Percentiles rank a stretch among this genome's conserved stretches.
Evolutionary conservation across 2,113 vertebrate genomes (phyloP).

Genomic region (Petromus typicus): DNA sequence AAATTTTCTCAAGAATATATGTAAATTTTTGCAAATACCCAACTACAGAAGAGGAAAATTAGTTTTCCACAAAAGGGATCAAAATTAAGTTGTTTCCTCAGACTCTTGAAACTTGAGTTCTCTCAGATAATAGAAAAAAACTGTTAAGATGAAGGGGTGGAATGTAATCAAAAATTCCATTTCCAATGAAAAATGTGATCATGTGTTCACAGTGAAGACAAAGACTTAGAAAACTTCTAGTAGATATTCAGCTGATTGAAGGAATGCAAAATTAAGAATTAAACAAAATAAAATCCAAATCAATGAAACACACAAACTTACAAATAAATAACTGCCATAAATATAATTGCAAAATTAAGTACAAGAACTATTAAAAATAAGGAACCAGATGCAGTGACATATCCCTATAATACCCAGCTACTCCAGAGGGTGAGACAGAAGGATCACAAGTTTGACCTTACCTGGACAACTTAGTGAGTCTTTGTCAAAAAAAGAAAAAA

Average conservation of each 20-base stretch:
- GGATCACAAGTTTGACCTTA: background rate
- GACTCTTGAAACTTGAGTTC: background rate
- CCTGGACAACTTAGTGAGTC: background rate
- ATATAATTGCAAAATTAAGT: background rate
- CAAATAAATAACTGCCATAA: background rate
- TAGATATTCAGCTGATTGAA: background rate
- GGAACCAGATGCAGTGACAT: background rate
- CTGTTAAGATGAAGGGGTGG: background rate
- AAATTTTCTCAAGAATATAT: background rate
- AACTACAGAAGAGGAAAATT: background rate
- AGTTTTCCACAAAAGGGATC: background rate
- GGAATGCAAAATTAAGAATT: background rate
- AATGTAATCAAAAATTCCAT: background rate
- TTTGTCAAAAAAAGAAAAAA: background rate
- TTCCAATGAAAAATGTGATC: background rate
- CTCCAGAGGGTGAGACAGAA: background rate
- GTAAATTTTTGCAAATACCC: slow-evolving; percentile 7
- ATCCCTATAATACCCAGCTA: background rate
- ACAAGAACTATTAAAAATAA: background rate
- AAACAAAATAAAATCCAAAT: background rate
- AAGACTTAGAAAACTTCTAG: background rate
- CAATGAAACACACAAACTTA: background rate
- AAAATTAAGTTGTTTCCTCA: background rate
- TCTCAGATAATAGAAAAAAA: background rate
- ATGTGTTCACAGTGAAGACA: background rate